Evolutionary conservation across 2,797 vertebrate species (phyloP).

Genomic region (Prunella strophiata): DNA sequence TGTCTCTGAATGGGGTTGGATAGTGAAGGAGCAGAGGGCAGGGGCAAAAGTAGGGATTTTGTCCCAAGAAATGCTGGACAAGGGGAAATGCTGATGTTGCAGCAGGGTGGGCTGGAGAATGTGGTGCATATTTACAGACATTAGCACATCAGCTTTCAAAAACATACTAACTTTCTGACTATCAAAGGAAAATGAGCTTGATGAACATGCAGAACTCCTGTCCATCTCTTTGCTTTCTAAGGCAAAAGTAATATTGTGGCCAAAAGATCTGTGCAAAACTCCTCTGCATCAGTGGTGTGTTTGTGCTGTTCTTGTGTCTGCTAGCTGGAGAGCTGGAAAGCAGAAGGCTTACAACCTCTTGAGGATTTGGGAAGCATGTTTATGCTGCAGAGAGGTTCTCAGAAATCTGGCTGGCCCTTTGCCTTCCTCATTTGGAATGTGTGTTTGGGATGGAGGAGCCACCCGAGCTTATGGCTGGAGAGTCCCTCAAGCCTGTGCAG

Average conservation of each 20-base stretch:
- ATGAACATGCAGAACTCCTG: background rate
- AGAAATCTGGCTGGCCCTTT: background rate
- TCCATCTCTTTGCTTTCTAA: background rate
- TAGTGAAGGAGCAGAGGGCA: background rate
- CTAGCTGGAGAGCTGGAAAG: background rate
- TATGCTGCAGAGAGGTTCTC: background rate
- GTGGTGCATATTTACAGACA: rapidly evolving
- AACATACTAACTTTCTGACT: background rate
- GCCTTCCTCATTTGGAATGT: background rate
- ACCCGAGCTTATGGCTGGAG: rapidly evolving
- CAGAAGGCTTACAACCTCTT: background rate
- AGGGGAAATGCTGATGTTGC: background rate
- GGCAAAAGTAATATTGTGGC: background rate
- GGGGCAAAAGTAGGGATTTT: background rate
- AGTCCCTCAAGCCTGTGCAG: background rate
- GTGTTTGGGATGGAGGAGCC: background rate
- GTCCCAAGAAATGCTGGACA: background rate
- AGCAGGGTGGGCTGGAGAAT: background rate
- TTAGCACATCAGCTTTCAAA: background rate
- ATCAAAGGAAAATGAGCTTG: background rate
- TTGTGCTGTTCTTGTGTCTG: rapidly evolving
- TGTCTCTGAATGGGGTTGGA: background rate
- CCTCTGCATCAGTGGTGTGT: background rate
- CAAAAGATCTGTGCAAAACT: background rate
- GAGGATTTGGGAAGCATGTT: background rate